Conservation (phyloP, 2,888 invertebrate species). For the Protonemura montana region DNA sequence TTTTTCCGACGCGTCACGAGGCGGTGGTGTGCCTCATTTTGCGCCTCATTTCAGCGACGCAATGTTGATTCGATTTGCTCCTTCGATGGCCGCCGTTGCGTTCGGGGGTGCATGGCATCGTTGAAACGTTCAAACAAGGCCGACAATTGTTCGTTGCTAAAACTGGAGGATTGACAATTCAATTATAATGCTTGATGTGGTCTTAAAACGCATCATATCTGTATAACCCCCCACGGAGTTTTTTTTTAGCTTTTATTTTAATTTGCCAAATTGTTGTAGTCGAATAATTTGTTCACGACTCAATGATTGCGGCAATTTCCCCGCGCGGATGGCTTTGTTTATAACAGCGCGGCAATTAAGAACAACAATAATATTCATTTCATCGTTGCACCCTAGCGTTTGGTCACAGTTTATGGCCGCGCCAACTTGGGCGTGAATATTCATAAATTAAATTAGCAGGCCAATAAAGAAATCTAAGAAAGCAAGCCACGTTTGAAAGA, state of each 20-base stretch:
- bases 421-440: slow-evolving; percentile 43
- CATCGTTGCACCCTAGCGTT: background rate
- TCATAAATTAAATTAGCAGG: slow-evolving; percentile 47
- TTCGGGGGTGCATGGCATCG: background rate
- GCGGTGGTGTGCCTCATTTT: slow-evolving; percentile 46
- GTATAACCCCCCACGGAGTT: background rate
- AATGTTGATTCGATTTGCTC: slow-evolving; percentile 50
- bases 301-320: background rate
- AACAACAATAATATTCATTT: slow-evolving; percentile 13
- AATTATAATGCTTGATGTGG: background rate
- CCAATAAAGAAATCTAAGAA: slow-evolving; percentile 41
- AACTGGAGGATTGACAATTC: background rate
- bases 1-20: too few relatives aligned
- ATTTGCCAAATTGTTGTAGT: background rate
- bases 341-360: background rate
- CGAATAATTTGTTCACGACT: slow-evolving; percentile 7
- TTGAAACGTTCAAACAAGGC: background rate
- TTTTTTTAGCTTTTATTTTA: background rate
- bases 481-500: background rate
- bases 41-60: slow-evolving; percentile 48
- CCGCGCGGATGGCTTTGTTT: background rate
- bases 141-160: background rate
- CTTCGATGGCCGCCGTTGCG: slow-evolving; percentile 32
- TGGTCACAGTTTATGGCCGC: background rate
- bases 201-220: background rate